phyloP scores from a whole-genome alignment of 2,888 invertebrate species.

The Ectropis crepuscularia region DNA sequence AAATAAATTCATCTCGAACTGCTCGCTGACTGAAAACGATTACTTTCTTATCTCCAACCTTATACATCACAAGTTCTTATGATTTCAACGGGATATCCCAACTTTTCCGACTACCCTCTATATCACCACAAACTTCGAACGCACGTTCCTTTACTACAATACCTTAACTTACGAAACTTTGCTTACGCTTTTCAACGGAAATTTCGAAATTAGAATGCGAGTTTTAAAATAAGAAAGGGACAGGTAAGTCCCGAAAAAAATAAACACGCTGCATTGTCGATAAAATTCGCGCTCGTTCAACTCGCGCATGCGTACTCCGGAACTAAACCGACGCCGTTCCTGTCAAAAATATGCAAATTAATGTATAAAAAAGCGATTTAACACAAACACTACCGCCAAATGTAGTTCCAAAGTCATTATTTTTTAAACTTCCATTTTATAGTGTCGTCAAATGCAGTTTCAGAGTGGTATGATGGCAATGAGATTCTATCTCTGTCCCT shows the following conservation, averaged over 20 bases:
- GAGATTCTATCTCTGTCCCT: conserved; percentile 61
- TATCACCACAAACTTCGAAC: conserved; percentile 5
- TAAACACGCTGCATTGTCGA: conserved; percentile 84
- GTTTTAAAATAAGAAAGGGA: conserved; percentile 30
- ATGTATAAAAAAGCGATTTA: conserved; percentile 77
- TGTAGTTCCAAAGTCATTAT: conserved; percentile 53
- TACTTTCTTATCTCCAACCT: conserved; percentile 63
- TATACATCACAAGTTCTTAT: conserved; percentile 44
- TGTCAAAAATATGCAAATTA: conserved; percentile 84
- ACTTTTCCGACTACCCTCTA: conserved; percentile 11
- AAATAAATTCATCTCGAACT: conserved; percentile 78
- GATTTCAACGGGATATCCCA: conserved; percentile 24
- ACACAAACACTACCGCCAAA: conserved; percentile 62
- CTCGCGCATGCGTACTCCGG: conserved; percentile 69
- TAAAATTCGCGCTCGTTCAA: conserved; percentile 61
- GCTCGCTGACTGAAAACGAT: conserved; percentile 69
- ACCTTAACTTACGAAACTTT: neutral
- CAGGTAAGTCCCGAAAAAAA: conserved; percentile 69
- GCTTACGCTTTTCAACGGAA: neutral
- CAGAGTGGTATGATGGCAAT: conserved; percentile 20
- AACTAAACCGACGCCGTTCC: conserved; percentile 54
- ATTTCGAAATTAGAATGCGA: neutral
- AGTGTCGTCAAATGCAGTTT: conserved; percentile 44
- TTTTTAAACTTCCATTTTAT: conserved; percentile 46
- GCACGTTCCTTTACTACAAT: neutral